Evolutionary conservation across 1,140 invertebrate species (phyloP), one percentile per base, ranked within the genome.

Genomic region (Temnothorax nylanderi): DNA sequence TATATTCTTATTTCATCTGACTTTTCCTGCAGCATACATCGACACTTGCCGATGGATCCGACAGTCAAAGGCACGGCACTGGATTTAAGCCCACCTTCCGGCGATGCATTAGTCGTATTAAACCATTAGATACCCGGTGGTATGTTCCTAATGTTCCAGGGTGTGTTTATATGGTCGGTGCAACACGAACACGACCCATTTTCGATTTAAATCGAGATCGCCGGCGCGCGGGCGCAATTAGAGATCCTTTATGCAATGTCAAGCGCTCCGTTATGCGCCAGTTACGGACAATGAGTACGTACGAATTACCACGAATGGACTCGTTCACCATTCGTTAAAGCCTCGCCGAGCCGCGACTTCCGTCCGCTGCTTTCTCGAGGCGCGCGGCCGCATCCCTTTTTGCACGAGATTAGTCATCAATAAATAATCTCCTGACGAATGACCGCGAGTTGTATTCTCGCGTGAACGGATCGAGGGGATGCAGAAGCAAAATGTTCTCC

Each of bases 271-370:
- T 92, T 93, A 88, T 91, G 81, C 78, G 84, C 88, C 88, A 89
- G 91, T 94, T 93, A 93, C 74, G 85, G 77, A 89, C 92, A 92
- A 91, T 90, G 88, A 92, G 85, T 65, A 88, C 47, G 49, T 86
- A 86, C 77, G 85, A 92, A 91, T 92, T 90, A 92, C 64, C 87
- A 65, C 87, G 85, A 88, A 90, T 91, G 60, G 87, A 60, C 80
- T 87, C 65, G 88, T 93, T 93, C 81, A 88, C 71, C 18, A n/a
- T 88, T 93, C 89, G 86, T 93, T 92, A 90, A 90, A 82, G 26
- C 58, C 26, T 34, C 78, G 54, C 58, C 26, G 69, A 81, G 69
- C 11, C 56, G 49, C 67, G 32, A 18, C 5, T 56, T 1, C 54
- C 51, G 41, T 74, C 54, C 56, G 54, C 8, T 47, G 41, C 67